These are phyloP conservation scores for Megaceryle alcyon DNA, from an alignment of 2,797 vertebrate genomes.

Conservation along the genomic window DNA sequence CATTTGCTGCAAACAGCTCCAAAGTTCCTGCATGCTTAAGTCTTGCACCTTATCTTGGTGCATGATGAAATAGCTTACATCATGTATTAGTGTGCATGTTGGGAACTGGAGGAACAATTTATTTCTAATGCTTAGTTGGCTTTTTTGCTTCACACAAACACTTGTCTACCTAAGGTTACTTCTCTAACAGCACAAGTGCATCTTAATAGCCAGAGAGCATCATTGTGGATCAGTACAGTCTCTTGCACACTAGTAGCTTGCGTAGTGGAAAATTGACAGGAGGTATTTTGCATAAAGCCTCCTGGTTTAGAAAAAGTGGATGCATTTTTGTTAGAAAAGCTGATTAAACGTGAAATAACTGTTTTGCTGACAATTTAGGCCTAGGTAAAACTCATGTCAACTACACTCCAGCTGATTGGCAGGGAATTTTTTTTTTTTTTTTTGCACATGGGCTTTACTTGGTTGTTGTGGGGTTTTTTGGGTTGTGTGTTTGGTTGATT, in stretches of 20 bases:
- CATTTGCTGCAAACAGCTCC: accelerated
- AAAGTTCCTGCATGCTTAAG: accelerated
- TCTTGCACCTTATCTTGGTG: neutral
- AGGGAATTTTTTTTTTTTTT: neutral
- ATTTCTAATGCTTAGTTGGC: accelerated
- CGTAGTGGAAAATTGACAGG: neutral
- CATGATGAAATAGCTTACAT: accelerated
- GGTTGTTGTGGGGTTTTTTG: too few species aligned
- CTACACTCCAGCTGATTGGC: neutral
- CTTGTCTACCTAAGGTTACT: accelerated
- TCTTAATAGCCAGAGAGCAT: accelerated
- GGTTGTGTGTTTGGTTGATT: too few species aligned
- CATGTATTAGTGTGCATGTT: accelerated
- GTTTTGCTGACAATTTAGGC: accelerated
- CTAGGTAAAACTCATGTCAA: neutral
- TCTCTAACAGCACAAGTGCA: neutral
- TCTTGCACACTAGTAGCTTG: neutral
- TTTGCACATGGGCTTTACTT: too few species aligned
- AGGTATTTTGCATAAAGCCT: accelerated
- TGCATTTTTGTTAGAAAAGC: neutral
- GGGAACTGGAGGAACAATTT: neutral
- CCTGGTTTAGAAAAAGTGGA: accelerated
- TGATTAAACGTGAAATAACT: accelerated
- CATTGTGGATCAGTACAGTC: accelerated
- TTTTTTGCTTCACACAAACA: accelerated